phyloP scores from a whole-genome alignment of 2,113 vertebrate species.

The Eonycteris spelaea region DNA sequence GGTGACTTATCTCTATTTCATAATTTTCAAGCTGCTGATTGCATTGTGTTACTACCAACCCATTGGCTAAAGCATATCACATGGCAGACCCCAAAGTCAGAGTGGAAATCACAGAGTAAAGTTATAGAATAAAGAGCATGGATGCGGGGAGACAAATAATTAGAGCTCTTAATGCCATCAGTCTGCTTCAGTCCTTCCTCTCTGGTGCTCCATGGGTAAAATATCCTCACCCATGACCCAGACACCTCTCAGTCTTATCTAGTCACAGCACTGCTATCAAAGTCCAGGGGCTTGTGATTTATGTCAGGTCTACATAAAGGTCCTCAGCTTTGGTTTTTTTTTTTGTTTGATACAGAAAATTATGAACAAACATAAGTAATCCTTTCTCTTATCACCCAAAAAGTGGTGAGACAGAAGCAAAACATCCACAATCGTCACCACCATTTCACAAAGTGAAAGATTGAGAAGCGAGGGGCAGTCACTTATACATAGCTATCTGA shows the following conservation, averaged over 20 bases:
- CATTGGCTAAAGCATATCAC: background rate
- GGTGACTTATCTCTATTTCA: background rate
- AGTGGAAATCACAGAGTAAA: background rate
- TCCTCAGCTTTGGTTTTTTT: background rate
- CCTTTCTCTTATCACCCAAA: background rate
- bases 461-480: accelerated
- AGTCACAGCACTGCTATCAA: background rate
- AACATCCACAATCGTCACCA: background rate
- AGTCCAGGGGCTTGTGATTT: background rate
- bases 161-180: background rate
- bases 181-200: accelerated
- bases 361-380: background rate
- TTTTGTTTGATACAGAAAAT: background rate
- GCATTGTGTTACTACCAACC: background rate
- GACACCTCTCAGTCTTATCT: background rate
- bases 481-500: background rate
- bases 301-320: background rate
- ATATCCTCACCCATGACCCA: background rate
- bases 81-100: background rate
- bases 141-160: background rate
- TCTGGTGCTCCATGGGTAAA: background rate
- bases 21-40: background rate
- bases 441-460: background rate
- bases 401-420: background rate
- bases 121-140: background rate